Conservation (phyloP, 2,797 vertebrate species). For the Podarcis lilfordi region DNA sequence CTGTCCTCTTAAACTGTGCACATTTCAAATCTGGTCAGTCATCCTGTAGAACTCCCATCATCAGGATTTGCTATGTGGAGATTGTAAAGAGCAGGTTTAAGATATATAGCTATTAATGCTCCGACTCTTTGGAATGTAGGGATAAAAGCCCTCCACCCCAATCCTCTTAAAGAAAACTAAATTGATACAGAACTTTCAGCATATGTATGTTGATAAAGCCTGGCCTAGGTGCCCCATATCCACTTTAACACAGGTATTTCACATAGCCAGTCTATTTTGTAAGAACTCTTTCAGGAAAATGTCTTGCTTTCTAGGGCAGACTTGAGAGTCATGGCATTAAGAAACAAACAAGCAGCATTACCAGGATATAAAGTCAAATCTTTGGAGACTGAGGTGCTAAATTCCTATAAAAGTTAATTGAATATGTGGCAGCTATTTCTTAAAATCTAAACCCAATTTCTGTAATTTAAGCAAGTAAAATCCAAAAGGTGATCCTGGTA, state of each 20-base stretch:
- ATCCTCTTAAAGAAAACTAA: slow-evolving; percentile 6
- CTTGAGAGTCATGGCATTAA: rapidly evolving
- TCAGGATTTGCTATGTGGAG: not conserved
- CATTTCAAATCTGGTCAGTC: not conserved
- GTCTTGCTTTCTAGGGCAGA: slow-evolving; percentile 1
- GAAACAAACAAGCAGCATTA: not conserved
- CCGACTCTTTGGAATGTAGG: not conserved
- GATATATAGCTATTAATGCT: not conserved
- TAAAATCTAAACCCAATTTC: slow-evolving; percentile 13
- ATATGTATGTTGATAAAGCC: not conserved
- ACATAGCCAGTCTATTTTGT: not conserved
- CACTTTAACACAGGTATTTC: slow-evolving; percentile 1
- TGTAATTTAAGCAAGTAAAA: slow-evolving; percentile 3
- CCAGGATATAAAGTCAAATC: not conserved
- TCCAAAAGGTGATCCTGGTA: not conserved
- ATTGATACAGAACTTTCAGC: not conserved
- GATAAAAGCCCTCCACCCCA: not conserved
- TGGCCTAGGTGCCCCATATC: not conserved
- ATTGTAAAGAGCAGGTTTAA: slow-evolving; percentile 76
- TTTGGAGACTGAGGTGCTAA: not conserved
- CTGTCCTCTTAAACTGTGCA: slow-evolving; percentile 10
- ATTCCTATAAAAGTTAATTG: not conserved
- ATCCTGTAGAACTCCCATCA: not conserved
- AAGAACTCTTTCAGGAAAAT: not conserved
- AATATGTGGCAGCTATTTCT: not conserved